Evolutionary conservation across 2,113 vertebrate species (phyloP).

Genomic region (Alectura lathami): DNA sequence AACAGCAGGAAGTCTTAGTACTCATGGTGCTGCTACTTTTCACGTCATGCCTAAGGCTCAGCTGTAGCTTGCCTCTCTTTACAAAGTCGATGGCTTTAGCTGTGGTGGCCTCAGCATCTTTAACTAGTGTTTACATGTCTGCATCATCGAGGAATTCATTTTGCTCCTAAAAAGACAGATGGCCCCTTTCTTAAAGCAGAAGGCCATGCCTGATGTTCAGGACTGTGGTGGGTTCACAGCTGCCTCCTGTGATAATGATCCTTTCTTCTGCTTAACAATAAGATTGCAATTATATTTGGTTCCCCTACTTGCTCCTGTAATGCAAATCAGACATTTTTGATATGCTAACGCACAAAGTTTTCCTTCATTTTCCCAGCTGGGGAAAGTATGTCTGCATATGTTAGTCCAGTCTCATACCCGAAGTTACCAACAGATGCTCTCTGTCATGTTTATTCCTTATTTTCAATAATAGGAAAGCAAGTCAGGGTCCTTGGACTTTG

Average conservation of each 20-base stretch:
- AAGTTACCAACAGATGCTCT: background rate
- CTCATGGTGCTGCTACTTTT: background rate
- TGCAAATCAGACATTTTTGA: background rate
- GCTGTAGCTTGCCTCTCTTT: background rate
- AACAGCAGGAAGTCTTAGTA: background rate
- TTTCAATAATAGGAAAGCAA: background rate
- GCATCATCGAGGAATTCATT: background rate
- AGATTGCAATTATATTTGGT: background rate
- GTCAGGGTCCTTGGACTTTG: background rate
- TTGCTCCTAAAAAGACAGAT: background rate
- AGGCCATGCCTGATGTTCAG: rapidly evolving
- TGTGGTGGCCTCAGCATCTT: background rate
- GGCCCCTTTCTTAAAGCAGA: background rate
- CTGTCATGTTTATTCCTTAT: background rate
- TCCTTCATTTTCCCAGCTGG: background rate
- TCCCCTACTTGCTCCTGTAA: background rate
- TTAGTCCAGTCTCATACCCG: background rate
- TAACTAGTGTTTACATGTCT: background rate
- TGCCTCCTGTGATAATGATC: background rate
- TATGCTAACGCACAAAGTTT: background rate
- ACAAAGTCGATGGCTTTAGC: background rate
- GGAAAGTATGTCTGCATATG: background rate
- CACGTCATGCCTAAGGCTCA: background rate
- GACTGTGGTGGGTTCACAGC: background rate
- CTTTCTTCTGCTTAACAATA: background rate